These are phyloP conservation scores for Helicoverpa assulta DNA, from an alignment of 2,888 invertebrate species.

Conservation along the genomic window DNA sequence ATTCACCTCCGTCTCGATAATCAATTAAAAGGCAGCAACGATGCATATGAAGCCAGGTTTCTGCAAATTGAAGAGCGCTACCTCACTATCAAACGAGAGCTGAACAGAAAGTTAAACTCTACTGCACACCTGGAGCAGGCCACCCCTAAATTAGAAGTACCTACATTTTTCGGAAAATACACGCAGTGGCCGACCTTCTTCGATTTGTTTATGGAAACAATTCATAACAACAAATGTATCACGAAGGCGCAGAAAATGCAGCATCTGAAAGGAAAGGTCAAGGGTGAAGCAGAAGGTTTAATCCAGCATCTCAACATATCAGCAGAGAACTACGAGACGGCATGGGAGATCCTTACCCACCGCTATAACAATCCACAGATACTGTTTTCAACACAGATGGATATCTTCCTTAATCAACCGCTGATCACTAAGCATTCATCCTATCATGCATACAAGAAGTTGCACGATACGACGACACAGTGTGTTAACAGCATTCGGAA, in stretches of 20 bases:
- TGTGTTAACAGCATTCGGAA: constrained; percentile 12
- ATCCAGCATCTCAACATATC: constrained; percentile 5
- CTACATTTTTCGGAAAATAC: constrained; percentile 6
- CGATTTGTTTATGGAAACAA: constrained; percentile 11
- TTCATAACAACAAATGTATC: constrained; percentile 6
- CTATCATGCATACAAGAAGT: constrained; percentile 8
- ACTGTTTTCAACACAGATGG: constrained; percentile 10
- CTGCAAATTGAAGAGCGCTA: no score
- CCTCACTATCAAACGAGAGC: no score
- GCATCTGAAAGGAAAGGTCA: constrained; percentile 6
- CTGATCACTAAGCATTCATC: neutral
- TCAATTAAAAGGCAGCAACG: no score
- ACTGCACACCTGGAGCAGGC: no score
- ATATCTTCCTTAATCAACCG: constrained; percentile 11
- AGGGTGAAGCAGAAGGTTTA: constrained; percentile 7
- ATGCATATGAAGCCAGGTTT: no score
- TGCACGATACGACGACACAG: constrained; percentile 13
- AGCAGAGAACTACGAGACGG: constrained; percentile 11
- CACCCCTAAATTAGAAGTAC: constrained; percentile 7
- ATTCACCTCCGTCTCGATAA: no score
- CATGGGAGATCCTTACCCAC: constrained; percentile 9
- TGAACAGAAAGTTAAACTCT: no score
- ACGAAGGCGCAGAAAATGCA: constrained; percentile 17
- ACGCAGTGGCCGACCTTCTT: constrained; percentile 13
- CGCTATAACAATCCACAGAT: constrained; percentile 13